These are phyloP conservation scores for Apamea epomidion DNA, from an alignment of 2,888 invertebrate genomes.

Conservation along the genomic window DNA sequence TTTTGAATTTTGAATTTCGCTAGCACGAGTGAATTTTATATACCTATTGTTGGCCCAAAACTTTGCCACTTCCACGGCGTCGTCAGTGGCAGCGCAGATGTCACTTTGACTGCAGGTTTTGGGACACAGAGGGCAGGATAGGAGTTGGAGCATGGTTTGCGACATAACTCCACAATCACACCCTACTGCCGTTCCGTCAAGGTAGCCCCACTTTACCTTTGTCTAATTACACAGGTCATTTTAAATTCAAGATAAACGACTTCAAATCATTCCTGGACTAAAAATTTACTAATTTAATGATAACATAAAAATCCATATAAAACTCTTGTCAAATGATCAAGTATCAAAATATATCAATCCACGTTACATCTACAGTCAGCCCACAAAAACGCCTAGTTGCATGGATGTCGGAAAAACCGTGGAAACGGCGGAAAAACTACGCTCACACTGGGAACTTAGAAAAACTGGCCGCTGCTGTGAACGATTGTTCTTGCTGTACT, in stretches of 20 bases:
- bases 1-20: no score
- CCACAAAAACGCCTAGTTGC: conserved; percentile 74
- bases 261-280: neutral
- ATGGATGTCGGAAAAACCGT: conserved; percentile 85
- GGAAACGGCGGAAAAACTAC: conserved; percentile 86
- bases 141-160: no score
- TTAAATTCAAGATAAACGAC: neutral
- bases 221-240: no score
- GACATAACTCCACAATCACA: no score
- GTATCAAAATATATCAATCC: conserved; percentile 71
- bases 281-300: neutral
- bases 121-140: no score
- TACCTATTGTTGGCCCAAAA: no score
- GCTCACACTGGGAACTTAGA: conserved; percentile 80
- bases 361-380: conserved; percentile 73
- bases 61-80: no score
- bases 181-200: no score
- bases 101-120: no score
- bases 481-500: conserved; percentile 56
- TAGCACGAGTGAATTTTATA: no score
- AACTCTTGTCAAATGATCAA: conserved; percentile 38
- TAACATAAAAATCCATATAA: neutral
- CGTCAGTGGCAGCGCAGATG: no score
- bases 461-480: conserved; percentile 71
- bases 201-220: no score